Conservation (phyloP, 2,113 vertebrate genomes). For the Neogale vison region DNA sequence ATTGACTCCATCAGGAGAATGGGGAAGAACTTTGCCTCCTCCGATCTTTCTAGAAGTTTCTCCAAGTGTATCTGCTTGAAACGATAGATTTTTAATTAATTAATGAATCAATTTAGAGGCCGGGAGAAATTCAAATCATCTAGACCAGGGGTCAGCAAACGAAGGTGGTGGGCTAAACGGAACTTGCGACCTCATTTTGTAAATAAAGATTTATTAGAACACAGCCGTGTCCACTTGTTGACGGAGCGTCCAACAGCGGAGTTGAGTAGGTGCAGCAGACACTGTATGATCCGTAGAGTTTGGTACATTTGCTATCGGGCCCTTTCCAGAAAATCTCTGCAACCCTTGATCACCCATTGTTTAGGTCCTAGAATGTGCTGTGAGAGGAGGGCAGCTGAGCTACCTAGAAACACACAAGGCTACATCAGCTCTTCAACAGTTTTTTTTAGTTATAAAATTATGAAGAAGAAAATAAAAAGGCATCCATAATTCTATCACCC, state of each 20-base stretch:
- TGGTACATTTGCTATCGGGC: background rate
- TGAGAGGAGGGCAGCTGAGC: accelerated
- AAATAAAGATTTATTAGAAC: background rate
- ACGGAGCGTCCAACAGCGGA: background rate
- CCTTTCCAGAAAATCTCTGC: background rate
- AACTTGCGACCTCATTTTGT: background rate
- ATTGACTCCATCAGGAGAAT: accelerated
- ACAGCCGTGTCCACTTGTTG: background rate
- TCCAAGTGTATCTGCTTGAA: background rate
- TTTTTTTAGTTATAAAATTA: background rate
- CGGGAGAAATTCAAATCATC: background rate
- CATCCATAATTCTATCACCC: background rate
- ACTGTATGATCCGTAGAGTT: accelerated
- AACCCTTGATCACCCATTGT: background rate
- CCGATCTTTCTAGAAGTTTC: background rate
- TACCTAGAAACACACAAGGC: background rate
- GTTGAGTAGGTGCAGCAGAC: background rate
- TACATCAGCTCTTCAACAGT: background rate
- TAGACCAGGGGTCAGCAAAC: background rate
- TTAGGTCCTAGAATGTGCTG: background rate
- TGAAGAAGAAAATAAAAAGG: constrained; percentile 21
- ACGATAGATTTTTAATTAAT: background rate
- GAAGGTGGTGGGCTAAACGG: background rate
- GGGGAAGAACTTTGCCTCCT: background rate
- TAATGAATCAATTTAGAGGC: too few species aligned